A percentile compares a stretch with the other conserved stretches of the same genome.
Conservation (phyloP, 2,797 vertebrate species). For the Trachops cirrhosus region DNA sequence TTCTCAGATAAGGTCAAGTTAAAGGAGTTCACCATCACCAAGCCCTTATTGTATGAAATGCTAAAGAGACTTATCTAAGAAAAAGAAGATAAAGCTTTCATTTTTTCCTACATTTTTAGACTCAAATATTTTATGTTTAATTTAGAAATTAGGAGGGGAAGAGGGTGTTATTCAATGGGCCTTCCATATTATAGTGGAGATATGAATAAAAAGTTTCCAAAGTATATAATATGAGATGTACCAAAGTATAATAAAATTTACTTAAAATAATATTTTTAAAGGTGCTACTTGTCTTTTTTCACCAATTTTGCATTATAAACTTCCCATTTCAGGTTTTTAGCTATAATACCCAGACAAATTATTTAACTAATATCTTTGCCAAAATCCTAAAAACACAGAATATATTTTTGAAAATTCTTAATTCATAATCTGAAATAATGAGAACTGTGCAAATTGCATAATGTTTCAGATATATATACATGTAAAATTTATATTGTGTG, state of each 20-base stretch:
- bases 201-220: background rate
- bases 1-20: no score
- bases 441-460: background rate
- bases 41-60: no score
- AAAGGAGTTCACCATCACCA: no score
- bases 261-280: background rate
- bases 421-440: background rate
- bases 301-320: background rate
- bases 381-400: background rate
- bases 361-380: background rate
- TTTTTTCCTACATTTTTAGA: background rate
- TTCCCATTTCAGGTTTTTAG: background rate
- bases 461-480: background rate
- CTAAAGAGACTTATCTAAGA: no score
- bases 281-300: background rate
- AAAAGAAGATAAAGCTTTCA: no score
- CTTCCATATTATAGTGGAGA: background rate
- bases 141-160: background rate
- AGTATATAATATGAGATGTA: background rate
- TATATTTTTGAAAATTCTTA: background rate
- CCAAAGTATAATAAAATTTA: background rate
- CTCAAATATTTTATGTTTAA: background rate
- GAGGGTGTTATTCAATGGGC: background rate
- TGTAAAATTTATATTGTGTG: background rate
- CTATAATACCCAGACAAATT: background rate